These are phyloP conservation scores for Conchocele bisecta DNA, from an alignment of 2,888 invertebrate species.

Conservation along the genomic window DNA sequence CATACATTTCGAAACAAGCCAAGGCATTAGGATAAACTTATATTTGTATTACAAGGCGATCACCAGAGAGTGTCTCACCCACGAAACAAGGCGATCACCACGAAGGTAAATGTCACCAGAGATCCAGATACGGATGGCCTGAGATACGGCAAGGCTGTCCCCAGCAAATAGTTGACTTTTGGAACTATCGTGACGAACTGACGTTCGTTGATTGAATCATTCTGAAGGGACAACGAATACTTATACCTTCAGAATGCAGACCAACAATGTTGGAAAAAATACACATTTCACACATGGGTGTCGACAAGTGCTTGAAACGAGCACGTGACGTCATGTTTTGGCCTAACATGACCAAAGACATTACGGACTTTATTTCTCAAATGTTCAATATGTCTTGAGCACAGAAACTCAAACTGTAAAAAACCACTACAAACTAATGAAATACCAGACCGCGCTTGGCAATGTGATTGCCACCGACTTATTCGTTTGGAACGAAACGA, in stretches of 20 bases:
- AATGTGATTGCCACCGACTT: constrained; percentile 45
- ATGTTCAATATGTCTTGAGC: constrained; percentile 36
- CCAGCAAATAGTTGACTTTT: constrained; percentile 9
- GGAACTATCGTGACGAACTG: constrained; percentile 44
- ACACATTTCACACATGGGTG: constrained; percentile 26
- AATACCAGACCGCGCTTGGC: constrained; percentile 46
- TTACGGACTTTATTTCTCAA: constrained; percentile 5
- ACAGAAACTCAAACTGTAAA: constrained; percentile 39
- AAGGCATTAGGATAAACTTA: too few relatives aligned
- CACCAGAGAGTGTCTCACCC: too few relatives aligned
- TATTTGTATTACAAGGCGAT: too few relatives aligned
- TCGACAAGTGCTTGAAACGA: constrained; percentile 33
- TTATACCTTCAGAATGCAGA: constrained; percentile 26
- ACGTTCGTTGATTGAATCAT: constrained; percentile 28
- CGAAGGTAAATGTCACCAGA: too few relatives aligned
- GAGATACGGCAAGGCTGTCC: constrained; percentile 28
- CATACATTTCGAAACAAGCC: too few relatives aligned
- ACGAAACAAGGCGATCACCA: too few relatives aligned
- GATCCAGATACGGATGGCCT: constrained; percentile 57
- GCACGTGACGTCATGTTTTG: constrained; percentile 38
- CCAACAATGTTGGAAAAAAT: constrained; percentile 27
- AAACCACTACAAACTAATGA: constrained; percentile 31
- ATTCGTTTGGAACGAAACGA: constrained; percentile 37
- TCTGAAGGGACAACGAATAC: constrained; percentile 35
- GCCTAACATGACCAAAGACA: constrained; percentile 30